These are phyloP conservation scores for Streptopelia turtur DNA, from an alignment of 2,797 vertebrate species.

Conservation along the genomic window DNA sequence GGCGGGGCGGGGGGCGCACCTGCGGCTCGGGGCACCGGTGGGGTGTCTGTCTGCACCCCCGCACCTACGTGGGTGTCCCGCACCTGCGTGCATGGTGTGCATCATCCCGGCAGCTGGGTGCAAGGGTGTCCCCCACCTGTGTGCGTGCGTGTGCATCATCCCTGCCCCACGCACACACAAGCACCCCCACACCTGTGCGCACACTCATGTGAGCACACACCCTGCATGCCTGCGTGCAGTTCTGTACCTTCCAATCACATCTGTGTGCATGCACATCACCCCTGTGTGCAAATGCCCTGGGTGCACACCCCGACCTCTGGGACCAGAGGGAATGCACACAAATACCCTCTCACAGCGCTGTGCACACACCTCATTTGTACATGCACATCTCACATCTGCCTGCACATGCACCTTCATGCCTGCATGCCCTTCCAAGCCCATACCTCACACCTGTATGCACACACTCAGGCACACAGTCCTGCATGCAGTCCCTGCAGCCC, in stretches of 20 bases:
- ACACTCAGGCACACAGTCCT: neutral
- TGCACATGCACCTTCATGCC: too few species aligned
- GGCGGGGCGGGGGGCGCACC: neutral
- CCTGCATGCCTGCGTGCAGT: neutral
- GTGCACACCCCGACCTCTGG: fast-evolving
- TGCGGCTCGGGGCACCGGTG: neutral
- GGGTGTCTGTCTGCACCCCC: neutral
- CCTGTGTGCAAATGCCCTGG: fast-evolving
- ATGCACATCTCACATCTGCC: neutral
- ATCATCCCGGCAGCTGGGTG: neutral
- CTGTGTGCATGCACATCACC: too few species aligned
- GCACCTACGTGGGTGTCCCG: neutral
- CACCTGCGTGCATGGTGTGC: neutral
- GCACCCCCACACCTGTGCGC: too few species aligned
- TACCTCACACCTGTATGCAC: neutral
- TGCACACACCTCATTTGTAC: fast-evolving
- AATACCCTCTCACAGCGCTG: fast-evolving
- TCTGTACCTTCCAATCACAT: too few species aligned
- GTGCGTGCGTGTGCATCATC: too few species aligned
- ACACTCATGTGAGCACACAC: too few species aligned
- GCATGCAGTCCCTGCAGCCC: fast-evolving
- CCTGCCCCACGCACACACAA: fast-evolving
- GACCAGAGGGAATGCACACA: neutral
- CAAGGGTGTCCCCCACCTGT: neutral
- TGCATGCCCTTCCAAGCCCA: neutral